Percentiles rank a stretch among this genome's conserved stretches.
Evolutionary conservation across 2,113 vertebrate species (phyloP).

Genomic region (Turdus rufiventris): DNA sequence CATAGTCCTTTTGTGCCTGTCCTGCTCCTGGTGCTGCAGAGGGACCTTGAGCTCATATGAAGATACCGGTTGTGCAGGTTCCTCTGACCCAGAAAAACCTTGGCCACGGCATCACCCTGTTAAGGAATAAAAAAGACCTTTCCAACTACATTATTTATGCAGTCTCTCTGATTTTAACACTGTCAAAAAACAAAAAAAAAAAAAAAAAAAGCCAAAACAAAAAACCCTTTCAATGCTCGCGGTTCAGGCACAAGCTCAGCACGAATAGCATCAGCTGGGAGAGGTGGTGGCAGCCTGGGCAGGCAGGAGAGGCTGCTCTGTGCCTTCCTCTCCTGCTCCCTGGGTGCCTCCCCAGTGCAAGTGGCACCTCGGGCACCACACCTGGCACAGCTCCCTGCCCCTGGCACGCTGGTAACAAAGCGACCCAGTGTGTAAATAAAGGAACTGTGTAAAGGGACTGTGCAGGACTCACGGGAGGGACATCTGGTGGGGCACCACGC

Average conservation of each 20-base stretch:
- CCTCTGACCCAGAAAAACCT: not conserved
- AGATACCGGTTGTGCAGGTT: not conserved
- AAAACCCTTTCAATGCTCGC: not conserved
- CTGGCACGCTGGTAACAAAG: constrained; percentile 13
- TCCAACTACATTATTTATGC: not conserved
- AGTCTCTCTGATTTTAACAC: not conserved
- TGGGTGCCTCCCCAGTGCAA: not conserved
- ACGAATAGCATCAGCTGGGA: not conserved
- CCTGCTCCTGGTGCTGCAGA: not conserved
- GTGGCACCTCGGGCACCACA: constrained; percentile 18
- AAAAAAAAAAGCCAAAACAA: not conserved
- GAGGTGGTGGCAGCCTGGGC: not conserved
- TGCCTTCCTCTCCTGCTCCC: not conserved
- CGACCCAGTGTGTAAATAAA: not conserved
- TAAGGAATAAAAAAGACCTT: not conserved
- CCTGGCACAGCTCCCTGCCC: not conserved
- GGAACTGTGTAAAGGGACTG: not conserved
- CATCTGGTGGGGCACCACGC: constrained; percentile 64
- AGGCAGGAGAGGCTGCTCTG: not conserved
- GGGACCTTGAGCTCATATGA: not conserved
- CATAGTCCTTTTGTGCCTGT: not conserved
- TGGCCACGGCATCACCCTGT: not conserved
- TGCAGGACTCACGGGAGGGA: constrained; percentile 24
- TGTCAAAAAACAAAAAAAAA: too few species aligned
- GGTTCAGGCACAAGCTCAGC: not conserved